Evolutionary conservation across 2,888 invertebrate genomes (phyloP), one percentile per base, ranked within the genome.

Genomic region (Polydrusus pterygomalis): DNA sequence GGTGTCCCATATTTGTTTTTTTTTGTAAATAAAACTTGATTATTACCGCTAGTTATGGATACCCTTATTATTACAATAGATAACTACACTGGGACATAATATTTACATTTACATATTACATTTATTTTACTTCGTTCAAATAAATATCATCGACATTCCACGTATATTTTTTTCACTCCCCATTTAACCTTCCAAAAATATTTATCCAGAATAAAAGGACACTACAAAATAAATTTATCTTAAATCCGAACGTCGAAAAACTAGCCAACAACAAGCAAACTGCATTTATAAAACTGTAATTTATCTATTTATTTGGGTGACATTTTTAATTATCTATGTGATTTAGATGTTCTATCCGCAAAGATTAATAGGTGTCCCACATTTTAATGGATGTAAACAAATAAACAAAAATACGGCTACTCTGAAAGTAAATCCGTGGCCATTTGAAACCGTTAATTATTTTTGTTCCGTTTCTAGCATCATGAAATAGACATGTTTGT

Each of bases 281-380:
- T 54, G 68, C 68, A 68, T 68, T 25, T 68, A 68, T 68, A 68
- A 54, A 68, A 68, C 67, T 40, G 54, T 54, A 56, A 68, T 68
- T 68, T 68, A 68, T 68, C 68, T 68, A 70, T 70, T 70, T 70
- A 70, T 70, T 62, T 58, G 47, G 18, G 60, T 60, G 70, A 70
- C 70, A 62, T 70, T 70, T 70, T 70, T 70, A 70, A 70, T 70
- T 70, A 70, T 70, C 60, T 62, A 43, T 69, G 70, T 62, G 70
- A 70, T 70, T 70, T 70, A 70, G 60, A 49, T 47, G 25, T 70
- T 70, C 49, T 70, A 70, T 25, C 49, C 34, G 45, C 60, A 60
- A 62, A 70, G 70, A 62, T 60, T 60, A 60, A 70, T 69, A 60
- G 43, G 70, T 47, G 17, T 11, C 45, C 70, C 34, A 70, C 70